Base-by-base conservation (phyloP, 2,888 invertebrate genomes). In the Synanthedon vespiformis region DNA sequence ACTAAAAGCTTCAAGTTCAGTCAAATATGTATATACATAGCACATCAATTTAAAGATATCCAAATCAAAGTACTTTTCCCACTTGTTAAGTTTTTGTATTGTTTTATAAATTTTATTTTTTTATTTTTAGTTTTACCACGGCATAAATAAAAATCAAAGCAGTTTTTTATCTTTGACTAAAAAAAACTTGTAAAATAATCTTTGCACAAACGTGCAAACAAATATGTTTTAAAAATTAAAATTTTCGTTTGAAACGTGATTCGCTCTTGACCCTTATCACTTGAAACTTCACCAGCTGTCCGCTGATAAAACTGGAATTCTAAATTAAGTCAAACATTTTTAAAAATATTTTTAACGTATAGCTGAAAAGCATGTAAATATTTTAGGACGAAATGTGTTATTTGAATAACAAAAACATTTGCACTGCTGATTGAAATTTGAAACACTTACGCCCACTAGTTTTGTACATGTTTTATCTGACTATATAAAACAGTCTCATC, bases 401-500 rank as follows among this genome's bases (percentile, higher is more conserved):
- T 22, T 44, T 44, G 13, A 6, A 44, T 44, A 44, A 44, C 14
- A 8, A 44, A 50, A 6, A 44, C 14, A 14, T 44, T 44, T 6
- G 13, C 44, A 1, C 44, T 44, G 44, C 12, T 11, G 44, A 44
- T 44, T 44, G 44, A 44, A 44, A 44, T 44, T 44, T n/a, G 13
- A 44, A n/a, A n/a, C 44, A 2, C 44, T 1, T 11, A 79, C 82
- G 80, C 83, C 83, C 83, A 78, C 77, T 69, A 58, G 56, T 59
- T 63, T 4, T 22, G 4, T 22, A 62, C 62, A 64, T 62, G 61
- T 70, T 67, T 62, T 61, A 68, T 70, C 65, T 62, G 57, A 56
- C 53, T 52, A 67, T 62, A 22, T 22, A 63, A 10, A 34, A 61
- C 61, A 59, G 64, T 63, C 60, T 53, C 56, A 44, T 14, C 60